Base-by-base conservation (phyloP, 2,113 vertebrate species). In the Brienomyrus longianalis region DNA sequence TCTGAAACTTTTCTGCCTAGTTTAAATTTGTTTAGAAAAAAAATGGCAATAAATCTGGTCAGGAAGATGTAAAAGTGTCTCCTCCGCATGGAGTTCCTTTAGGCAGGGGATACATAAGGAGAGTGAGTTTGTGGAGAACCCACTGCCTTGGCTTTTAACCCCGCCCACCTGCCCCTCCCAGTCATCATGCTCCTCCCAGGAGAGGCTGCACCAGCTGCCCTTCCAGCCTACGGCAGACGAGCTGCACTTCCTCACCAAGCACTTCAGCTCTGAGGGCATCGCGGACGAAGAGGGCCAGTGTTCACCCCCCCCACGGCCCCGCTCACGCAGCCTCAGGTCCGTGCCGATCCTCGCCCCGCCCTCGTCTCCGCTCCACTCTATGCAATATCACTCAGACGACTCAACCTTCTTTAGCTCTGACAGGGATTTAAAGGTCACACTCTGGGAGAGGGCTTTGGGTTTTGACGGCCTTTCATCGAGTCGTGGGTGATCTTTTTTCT, bases 211-310 rank as follows among this genome's bases (percentile, higher is more conserved):
- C 94, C 98, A 99, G 95, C 95, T 99, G 93, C 98, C 98, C 87
- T 98, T 95, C 94, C 98, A 99, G 91, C 98, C 98, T 85, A 99
- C 98, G 0, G 95, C 97, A 2, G 98, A 99, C 83, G 98, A 99
- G 94, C 97, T 99, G 89, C 96, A 96, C 93, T 98, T 98, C 95
- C 97, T 99, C 92, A 98, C 97, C 93, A 99, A 98, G 93, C 98
- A 98, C 92, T 99, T 99, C 95, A 99, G 98, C 93, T 95, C 97
- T 0, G 98, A 98, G 94, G 97, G 96, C 23, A 92, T 96, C 62
- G 96, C 94, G 5, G 96, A 97, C 0, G 97, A 98, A 88, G 98
- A 97, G 1, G 97, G 96, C 11, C 91, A 95, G 88, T 92, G 92
- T 47, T 95, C 96, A 0, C 96, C 96, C 11, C 94, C 94, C 89